Evolutionary conservation across 2,797 vertebrate genomes (phyloP), one percentile per base, ranked within the genome.

Genomic region (Alouatta caraya): DNA sequence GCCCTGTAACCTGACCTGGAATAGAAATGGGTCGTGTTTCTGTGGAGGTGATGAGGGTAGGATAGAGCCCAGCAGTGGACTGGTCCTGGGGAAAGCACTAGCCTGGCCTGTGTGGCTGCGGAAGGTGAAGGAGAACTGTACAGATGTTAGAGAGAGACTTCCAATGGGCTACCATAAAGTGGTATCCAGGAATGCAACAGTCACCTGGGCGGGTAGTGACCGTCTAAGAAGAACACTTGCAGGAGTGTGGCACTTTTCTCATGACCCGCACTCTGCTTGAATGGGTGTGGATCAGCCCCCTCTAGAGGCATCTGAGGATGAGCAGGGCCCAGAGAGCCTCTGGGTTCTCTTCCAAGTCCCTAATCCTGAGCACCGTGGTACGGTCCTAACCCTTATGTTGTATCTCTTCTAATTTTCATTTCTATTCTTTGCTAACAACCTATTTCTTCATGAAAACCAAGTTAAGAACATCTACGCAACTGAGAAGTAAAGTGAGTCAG

Each of bases 371-470:
- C 64, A 72, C 57, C 22, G 9, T 9, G 50, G 13, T 10, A 70
- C 12, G 28, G 26, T 33, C 73, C 61, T 44, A 78, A 50, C 19
- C 0, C 72, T 52, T 30, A 22, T 3, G 55, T 37, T 80, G 7
- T 3, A 13, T 4, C 26, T 70, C 48, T 70, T 57, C 75, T 64
- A 59, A 46, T 13, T 79, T 72, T 87, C 57, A 61, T n/a, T 96
- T 79, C 50, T 90, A n/a, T 57, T 93, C 84, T 80, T 88, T 87
- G 70, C 19, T 78, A 80, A 50, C 42, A 79, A 78, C 5, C 8
- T 81, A 26, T 30, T 76, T 90, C 70, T 89, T 93, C 64, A 78
- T 30, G 42, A 82, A 90, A 97, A 89, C 50, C 52, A 91, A 90
- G 46, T 44, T 8, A 44, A 64, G 90, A 89, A 52, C 26, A 76